Evolutionary conservation across 1,140 invertebrate species (phyloP), one percentile per base, ranked within the genome.

Genomic region (Aphis gossypii): DNA sequence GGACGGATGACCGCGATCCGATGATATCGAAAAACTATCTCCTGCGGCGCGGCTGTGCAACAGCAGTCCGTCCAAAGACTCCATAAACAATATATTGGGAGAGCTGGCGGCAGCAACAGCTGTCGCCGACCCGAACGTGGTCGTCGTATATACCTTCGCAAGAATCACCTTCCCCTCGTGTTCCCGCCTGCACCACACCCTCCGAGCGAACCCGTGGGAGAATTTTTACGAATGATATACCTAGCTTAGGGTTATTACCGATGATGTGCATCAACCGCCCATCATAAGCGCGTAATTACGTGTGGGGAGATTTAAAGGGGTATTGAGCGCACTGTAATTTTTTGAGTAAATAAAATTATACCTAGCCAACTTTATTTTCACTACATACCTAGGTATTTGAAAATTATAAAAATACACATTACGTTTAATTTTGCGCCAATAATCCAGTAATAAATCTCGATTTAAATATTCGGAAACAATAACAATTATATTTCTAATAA

Each of bases 11-110:
- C 90, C 56, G 44, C 90, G 44, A 92, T 76, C 60, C 60, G 60
- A 76, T 76, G 30, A 76, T n/a, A 76, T 76, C 60, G 60, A 76
- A 76, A 68, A 76, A 76, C n/a, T n/a, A 76, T 76, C n/a, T 76
- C 30, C 60, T 76, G 14, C 30, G 30, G 4, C 30, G 25, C 30
- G 4, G 54, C 54, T 56, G 54, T 23, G 54, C 54, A 7, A 23
- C 25, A 51, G 30, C 60, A 51, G 3, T 14, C 11, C 30, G 56
- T 60, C 56, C 25, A 30, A 60, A 68, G 8, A 68, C 30, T n/a
- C 30, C 8, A 8, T 30, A 14, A 18, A 51, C 48, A n/a, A n/a
- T 35, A 35, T 48, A 23, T 46, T 8, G 51, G 48, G 21, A 21
- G 87, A 56, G 88, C 18, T 25, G 51, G 8, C 60, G 18, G 30